Percentiles rank a stretch among this genome's conserved stretches.
Conservation (phyloP, 1,140 invertebrate genomes). For the Aphaenogaster ashmeadi region DNA sequence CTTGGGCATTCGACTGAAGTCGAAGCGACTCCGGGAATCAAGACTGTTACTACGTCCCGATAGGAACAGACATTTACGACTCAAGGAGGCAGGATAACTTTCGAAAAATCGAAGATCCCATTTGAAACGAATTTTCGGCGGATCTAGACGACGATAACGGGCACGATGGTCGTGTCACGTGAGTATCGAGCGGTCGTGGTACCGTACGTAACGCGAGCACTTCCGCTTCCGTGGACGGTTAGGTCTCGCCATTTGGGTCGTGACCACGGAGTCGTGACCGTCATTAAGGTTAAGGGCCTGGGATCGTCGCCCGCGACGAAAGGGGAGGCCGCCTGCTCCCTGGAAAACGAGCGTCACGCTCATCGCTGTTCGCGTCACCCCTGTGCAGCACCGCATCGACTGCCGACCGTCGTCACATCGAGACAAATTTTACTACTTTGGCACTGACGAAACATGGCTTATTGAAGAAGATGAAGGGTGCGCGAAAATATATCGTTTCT, state of each 20-base stretch:
- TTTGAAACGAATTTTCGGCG: background rate
- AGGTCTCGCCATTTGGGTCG: conserved; percentile 89
- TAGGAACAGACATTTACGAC: background rate
- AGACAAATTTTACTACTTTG: conserved; percentile 80
- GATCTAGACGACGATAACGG: background rate
- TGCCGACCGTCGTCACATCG: conserved; percentile 68
- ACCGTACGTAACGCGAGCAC: conserved; percentile 30
- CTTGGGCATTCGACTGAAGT: background rate
- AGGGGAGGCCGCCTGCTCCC: conserved; percentile 88
- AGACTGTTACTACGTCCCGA: no score
- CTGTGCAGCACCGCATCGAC: conserved; percentile 57
- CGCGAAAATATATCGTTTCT: conserved; percentile 90
- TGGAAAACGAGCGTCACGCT: conserved; percentile 77
- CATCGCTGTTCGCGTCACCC: conserved; percentile 59
- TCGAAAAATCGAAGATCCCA: background rate
- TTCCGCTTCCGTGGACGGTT: conserved; percentile 76
- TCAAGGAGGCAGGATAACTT: no score
- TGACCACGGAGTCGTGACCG: conserved; percentile 80
- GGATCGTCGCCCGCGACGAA: conserved; percentile 90
- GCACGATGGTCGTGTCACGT: background rate
- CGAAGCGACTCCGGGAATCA: background rate
- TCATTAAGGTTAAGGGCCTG: conserved; percentile 84
- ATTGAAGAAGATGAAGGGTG: conserved; percentile 92
- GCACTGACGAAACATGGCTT: conserved; percentile 91
- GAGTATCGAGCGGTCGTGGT: background rate